Conservation (phyloP, 1,140 invertebrate species). For the Littorina saxatilis region DNA sequence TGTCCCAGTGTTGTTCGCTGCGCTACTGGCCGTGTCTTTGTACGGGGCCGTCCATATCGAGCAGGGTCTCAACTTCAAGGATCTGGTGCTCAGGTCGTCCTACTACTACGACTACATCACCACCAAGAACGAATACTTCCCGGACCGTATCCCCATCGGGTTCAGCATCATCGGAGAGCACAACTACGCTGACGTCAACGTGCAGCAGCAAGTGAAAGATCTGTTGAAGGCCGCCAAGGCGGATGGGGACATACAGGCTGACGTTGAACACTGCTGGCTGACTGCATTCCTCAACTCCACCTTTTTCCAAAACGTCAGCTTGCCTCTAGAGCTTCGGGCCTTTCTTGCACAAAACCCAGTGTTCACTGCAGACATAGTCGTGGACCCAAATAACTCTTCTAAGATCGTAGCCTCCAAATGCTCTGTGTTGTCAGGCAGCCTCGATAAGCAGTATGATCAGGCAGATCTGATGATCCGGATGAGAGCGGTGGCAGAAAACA, state of each 20-base stretch:
- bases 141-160: slow-evolving; percentile 23
- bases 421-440: slow-evolving; percentile 44
- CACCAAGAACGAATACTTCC: slow-evolving; percentile 38
- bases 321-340: slow-evolving; percentile 75
- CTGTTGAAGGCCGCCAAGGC: slow-evolving; percentile 25
- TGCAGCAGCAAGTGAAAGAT: slow-evolving; percentile 10
- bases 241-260: slow-evolving; percentile 24
- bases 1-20: slow-evolving; percentile 87
- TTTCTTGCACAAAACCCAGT: slow-evolving; percentile 76
- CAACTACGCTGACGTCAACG: slow-evolving; percentile 25
- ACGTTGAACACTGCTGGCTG: slow-evolving; percentile 43
- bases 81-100: slow-evolving; percentile 70
- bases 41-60: slow-evolving; percentile 89
- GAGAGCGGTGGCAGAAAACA: slow-evolving; percentile 52
- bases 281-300: slow-evolving; percentile 3
- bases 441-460: slow-evolving; percentile 27
- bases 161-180: slow-evolving; percentile 35
- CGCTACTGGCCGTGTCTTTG: slow-evolving; percentile 89
- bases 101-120: slow-evolving; percentile 56
- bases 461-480: slow-evolving; percentile 55
- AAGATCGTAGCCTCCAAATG: slow-evolving; percentile 83
- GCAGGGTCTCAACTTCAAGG: slow-evolving; percentile 88
- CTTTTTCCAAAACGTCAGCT: slow-evolving; percentile 30
- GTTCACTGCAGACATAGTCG: slow-evolving; percentile 77
- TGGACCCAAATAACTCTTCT: too few relatives aligned